Base-by-base conservation (phyloP, 2,888 invertebrate species). In the Villa cingulata region DNA sequence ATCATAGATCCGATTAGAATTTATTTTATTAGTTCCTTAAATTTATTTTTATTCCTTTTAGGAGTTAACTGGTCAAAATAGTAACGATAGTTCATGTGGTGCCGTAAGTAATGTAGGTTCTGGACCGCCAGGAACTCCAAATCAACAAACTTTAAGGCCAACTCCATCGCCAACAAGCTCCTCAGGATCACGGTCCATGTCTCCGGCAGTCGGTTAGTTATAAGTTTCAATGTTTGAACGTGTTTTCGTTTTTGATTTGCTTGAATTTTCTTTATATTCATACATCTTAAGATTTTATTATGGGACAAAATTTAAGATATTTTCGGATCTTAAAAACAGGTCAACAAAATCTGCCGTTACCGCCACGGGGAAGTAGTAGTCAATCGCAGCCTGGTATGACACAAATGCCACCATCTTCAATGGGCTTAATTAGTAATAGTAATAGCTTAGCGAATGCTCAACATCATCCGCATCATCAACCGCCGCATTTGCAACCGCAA, bases 181-280 rank as follows among this genome's bases (percentile, higher is more conserved):
- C 62, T 86, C 86, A 64, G 88, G 89, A 70, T 92, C 94, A 62
- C 83, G 94, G 74, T 94, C 94, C 73, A 92, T 94, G 87, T 94
- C 95, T 72, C 94, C 95, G 65, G 92, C 92, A 75, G 89, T 91
- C 72, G 90, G 90, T 90, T 68, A 77, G 87, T 79, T 55, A 43
- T 34, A 43, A 41, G 6, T 29, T 29, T 10, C 27, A 46, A 20
- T 6, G 32, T 45, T 19, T 43, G 42, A 12, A 19, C 12, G 16
- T 2, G 12, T 32, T 38, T 45, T 49, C 23, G 20, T 37, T 27
- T 23, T 37, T 17, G 19, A 32, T 44, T 15, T 17, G 3, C 14
- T 9, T 9, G 20, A 37, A 41, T 43, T 18, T 29, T 27, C 10
- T 16, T 41, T 49, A 6, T 29, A 2, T 41, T 42, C 2, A 6